phyloP scores from a whole-genome alignment of 2,888 invertebrate genomes.

The Synanthedon tipuliformis region DNA sequence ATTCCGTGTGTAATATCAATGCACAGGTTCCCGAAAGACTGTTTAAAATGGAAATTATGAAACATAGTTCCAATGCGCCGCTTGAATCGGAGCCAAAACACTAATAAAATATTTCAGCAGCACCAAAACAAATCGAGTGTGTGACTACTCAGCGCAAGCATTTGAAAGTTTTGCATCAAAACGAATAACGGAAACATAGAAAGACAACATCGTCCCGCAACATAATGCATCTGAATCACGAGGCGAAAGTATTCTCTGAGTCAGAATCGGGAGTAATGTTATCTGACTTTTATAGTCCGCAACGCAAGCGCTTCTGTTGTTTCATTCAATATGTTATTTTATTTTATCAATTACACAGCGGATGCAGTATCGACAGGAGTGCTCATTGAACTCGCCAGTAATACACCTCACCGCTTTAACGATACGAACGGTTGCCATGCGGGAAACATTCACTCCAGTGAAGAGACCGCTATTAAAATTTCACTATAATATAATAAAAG shows the following conservation, averaged over 20 bases:
- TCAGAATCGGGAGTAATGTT: slow-evolving; percentile 39
- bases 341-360: slow-evolving; percentile 46
- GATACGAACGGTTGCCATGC: slow-evolving; percentile 5
- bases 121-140: slow-evolving; percentile 34
- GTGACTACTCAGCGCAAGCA: slow-evolving; percentile 35
- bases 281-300: slow-evolving; percentile 47
- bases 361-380: slow-evolving; percentile 36
- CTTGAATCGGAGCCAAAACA: slow-evolving; percentile 54
- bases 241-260: slow-evolving; percentile 33
- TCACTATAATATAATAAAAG: slow-evolving; percentile 4
- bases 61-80: slow-evolving; percentile 1
- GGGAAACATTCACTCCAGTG: slow-evolving; percentile 9
- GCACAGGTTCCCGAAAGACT: neutral
- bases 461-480: slow-evolving; percentile 6
- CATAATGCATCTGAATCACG: slow-evolving; percentile 49
- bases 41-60: neutral
- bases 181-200: slow-evolving; percentile 40
- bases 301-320: slow-evolving; percentile 23
- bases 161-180: slow-evolving; percentile 42
- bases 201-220: slow-evolving; percentile 29
- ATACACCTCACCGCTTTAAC: slow-evolving; percentile 4
- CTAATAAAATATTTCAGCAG: slow-evolving; percentile 34
- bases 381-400: slow-evolving; percentile 23
- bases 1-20: neutral
- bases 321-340: slow-evolving; percentile 20